A percentile compares a stretch with the other conserved stretches of the same genome.
Evolutionary conservation across 1,140 invertebrate genomes (phyloP).

Genomic region (Trachymyrmex septentrionalis): DNA sequence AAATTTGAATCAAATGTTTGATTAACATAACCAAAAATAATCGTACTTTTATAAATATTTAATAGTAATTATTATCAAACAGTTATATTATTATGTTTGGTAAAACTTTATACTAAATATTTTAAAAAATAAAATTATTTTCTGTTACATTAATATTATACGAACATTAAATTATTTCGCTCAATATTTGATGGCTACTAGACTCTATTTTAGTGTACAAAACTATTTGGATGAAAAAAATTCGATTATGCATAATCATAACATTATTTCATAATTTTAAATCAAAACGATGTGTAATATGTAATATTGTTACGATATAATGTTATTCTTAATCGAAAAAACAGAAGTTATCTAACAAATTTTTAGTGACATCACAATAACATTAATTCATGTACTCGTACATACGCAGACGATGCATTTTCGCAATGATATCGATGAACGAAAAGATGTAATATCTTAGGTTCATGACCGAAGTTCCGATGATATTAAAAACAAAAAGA

Average conservation of each 20-base stretch:
- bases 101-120: too few relatives aligned
- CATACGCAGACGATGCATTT: background rate
- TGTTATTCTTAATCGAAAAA: background rate
- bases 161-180: too few relatives aligned
- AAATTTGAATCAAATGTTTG: too few relatives aligned
- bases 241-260: background rate
- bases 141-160: too few relatives aligned
- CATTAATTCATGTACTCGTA: background rate
- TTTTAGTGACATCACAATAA: conserved; percentile 5
- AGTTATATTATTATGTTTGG: too few relatives aligned
- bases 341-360: conserved; percentile 12
- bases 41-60: too few relatives aligned
- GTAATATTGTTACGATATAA: background rate
- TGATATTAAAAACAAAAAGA: background rate
- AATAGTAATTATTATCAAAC: too few relatives aligned
- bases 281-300: background rate
- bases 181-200: too few relatives aligned
- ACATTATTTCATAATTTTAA: conserved; percentile 12
- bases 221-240: background rate
- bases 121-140: too few relatives aligned
- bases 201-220: background rate
- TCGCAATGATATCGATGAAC: background rate
- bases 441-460: conserved; percentile 2
- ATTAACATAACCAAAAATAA: too few relatives aligned
- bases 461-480: conserved; percentile 14